Base-by-base conservation (phyloP, 2,797 vertebrate genomes). In the Dryobates pubescens region DNA sequence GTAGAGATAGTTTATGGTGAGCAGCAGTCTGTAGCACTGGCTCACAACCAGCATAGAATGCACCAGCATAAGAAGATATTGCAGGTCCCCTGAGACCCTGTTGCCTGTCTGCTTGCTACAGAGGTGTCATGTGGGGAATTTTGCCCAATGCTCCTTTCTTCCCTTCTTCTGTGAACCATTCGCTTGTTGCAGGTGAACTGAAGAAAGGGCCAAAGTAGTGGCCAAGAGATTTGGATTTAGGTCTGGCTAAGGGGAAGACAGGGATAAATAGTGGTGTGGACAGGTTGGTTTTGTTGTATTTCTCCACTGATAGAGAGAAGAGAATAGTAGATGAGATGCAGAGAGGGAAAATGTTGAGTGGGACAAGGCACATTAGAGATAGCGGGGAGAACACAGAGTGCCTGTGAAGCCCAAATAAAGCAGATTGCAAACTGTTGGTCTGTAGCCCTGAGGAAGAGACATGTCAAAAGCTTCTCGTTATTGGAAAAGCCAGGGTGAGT, bases 361-460 rank as follows among this genome's bases (percentile, higher is more conserved):
- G 5, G 11, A 32, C 54, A 73, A 57, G 24, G 6, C 24, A 58
- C 24, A 12, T 80, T 27, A 67, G 17, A 64, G 29, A 32, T 3
- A 57, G 45, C 8, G 62, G 74, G 59, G 54, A 62, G 49, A 82
- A 19, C 13, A 29, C 2, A 7, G 3, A 32, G 10, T 62, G 59
- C 3, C 13, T 43, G 22, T 64, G 67, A 43, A 56, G 61, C 30
- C 3, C 0, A 0, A 36, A n/a, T 15, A 23, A 43, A 71, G 17
- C 24, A 59, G 14, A 24, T 24, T 67, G 54, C 45, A 81, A 90
- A 17, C 7, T 54, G 15, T 49, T 78, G 29, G 27, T 56, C 38
- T 63, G 19, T 53, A 43, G 43, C 17, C 13, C 34, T 20, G 59
- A 23, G 43, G 47, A 65, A 26, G 23, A 26, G 19, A 43, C 5